Conservation (phyloP, 2,797 vertebrate species). For the Galago senegalensis region DNA sequence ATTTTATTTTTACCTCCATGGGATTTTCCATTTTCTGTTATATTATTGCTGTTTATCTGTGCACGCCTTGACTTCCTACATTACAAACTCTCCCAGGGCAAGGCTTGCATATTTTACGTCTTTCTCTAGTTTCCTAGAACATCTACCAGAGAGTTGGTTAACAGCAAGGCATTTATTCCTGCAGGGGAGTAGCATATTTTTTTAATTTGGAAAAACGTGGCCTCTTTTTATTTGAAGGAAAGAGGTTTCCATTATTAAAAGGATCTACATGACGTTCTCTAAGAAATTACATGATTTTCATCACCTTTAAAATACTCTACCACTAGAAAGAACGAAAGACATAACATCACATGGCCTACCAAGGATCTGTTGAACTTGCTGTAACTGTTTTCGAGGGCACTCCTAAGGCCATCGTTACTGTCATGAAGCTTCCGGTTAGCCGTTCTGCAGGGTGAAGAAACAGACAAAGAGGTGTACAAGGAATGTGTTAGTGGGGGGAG, state of each 20-base stretch:
- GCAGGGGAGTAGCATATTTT: background rate
- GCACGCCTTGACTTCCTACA: background rate
- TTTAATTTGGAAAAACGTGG: background rate
- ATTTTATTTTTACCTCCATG: background rate
- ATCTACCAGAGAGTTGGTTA: background rate
- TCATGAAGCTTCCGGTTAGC: constrained; percentile 98
- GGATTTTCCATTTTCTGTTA: background rate
- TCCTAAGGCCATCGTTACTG: constrained; percentile 95
- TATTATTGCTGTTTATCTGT: background rate
- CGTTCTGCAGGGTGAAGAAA: constrained; percentile 88
- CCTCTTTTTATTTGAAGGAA: background rate
- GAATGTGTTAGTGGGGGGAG: background rate
- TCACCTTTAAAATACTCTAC: background rate
- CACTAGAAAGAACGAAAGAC: background rate
- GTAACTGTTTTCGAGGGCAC: constrained; percentile 93
- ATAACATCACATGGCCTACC: constrained; percentile 85
- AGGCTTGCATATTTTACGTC: background rate
- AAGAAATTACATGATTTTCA: constrained; percentile 14
- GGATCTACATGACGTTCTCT: background rate
- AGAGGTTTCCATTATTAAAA: background rate
- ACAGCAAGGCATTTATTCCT: background rate
- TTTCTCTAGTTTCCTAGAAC: constrained; percentile 25
- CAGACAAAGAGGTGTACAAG: background rate
- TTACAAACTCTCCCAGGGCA: background rate
- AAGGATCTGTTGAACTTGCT: constrained; percentile 91